Evolutionary conservation across 2,888 invertebrate species (phyloP).

Genomic region (Chymomyza procnemis): DNA sequence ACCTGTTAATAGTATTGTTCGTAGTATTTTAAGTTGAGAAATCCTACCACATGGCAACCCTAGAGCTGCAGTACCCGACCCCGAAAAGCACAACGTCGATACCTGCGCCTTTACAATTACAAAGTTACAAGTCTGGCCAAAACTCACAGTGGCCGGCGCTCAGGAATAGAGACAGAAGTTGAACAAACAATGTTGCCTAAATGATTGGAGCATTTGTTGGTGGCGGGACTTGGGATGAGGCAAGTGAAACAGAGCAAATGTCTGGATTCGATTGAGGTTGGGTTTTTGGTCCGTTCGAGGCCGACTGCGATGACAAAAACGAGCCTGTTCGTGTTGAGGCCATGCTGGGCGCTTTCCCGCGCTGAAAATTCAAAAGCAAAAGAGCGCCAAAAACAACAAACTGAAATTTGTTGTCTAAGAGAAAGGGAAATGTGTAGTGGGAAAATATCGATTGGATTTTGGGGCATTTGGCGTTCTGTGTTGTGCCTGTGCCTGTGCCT

Average conservation of each 20-base stretch:
- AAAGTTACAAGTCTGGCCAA: conserved; percentile 36
- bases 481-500: conserved; percentile 4
- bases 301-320: neutral
- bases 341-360: conserved; percentile 32
- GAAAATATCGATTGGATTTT: conserved; percentile 61
- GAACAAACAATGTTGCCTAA: neutral
- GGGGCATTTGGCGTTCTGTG: conserved; percentile 16
- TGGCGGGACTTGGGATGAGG: too few relatives aligned
- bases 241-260: neutral
- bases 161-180: conserved; percentile 35
- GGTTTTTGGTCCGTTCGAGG: neutral
- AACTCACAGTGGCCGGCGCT: conserved; percentile 51
- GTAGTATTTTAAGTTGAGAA: too few relatives aligned
- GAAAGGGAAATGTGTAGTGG: conserved; percentile 39
- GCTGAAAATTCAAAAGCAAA: conserved; percentile 5
- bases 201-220: neutral
- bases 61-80: neutral
- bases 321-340: neutral
- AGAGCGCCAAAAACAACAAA: conserved; percentile 15
- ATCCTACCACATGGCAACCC: neutral
- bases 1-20: too few relatives aligned
- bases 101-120: conserved; percentile 40
- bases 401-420: conserved; percentile 50
- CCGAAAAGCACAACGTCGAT: neutral
- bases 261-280: neutral